Percentiles rank a stretch among this genome's conserved stretches.
Conservation (phyloP, 2,113 vertebrate species). For the Sisor rabdophorus region DNA sequence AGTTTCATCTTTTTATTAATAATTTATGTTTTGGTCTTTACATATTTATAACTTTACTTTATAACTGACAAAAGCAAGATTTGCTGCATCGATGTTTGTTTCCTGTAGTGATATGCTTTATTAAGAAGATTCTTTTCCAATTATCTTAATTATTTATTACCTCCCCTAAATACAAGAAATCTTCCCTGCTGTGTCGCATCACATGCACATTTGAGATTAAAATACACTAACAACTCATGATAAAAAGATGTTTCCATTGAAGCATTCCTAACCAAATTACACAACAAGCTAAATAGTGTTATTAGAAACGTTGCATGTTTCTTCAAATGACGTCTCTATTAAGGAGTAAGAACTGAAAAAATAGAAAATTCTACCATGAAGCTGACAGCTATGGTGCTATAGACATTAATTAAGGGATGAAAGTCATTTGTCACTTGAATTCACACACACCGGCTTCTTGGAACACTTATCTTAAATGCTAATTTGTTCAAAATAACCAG, state of each 20-base stretch:
- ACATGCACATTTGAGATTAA: not conserved
- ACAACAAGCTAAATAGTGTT: not conserved
- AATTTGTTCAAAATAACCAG: slow-evolving; percentile 11
- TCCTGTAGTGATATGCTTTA: not conserved
- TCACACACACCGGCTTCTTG: not conserved
- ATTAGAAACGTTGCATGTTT: not conserved
- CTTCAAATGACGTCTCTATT: not conserved
- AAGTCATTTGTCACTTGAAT: slow-evolving; percentile 26
- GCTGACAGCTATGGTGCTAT: not conserved
- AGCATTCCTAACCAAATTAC: not conserved
- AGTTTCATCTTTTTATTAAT: not conserved
- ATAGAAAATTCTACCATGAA: not conserved
- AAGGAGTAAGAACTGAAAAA: not conserved
- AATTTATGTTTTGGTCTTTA: not conserved
- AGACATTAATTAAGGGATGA: slow-evolving; percentile 7
- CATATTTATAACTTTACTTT: not conserved
- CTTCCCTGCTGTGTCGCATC: not conserved
- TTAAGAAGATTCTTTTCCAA: not conserved
- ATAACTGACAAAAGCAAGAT: not conserved
- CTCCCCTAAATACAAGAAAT: not conserved
- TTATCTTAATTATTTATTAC: not conserved
- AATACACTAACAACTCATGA: slow-evolving; percentile 1
- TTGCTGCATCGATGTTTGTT: not conserved
- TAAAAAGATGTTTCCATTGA: slow-evolving; percentile 7
- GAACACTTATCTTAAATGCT: not conserved